Conservation (phyloP, 2,797 vertebrate genomes). For the Chaunax sp. region DNA sequence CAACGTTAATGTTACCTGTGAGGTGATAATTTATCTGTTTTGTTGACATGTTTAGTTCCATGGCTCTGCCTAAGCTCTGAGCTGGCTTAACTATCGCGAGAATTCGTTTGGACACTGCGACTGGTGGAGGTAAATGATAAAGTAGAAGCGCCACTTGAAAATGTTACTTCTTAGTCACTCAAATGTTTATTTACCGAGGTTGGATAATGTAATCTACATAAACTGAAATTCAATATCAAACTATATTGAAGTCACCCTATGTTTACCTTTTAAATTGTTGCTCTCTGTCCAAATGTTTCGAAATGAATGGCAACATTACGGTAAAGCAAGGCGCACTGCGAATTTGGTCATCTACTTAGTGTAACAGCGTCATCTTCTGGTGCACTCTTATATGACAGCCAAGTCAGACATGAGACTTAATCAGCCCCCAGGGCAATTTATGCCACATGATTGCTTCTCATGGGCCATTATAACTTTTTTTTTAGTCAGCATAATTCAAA, state of each 20-base stretch:
- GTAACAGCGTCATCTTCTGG: slow-evolving; percentile 65
- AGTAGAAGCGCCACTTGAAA: slow-evolving; percentile 44
- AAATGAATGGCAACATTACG: slow-evolving; percentile 38
- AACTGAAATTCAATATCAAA: rapidly evolving
- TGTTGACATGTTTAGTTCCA: slow-evolving; percentile 78
- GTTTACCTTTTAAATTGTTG: not conserved
- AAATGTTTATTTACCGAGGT: rapidly evolving
- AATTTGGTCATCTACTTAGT: not conserved
- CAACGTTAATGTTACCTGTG: slow-evolving; percentile 68
- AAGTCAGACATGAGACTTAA: slow-evolving; percentile 5
- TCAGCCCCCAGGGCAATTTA: slow-evolving; percentile 30
- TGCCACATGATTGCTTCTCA: slow-evolving; percentile 46
- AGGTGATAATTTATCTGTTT: slow-evolving; percentile 59
- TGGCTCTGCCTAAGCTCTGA: slow-evolving; percentile 56
- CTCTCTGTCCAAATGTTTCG: not conserved
- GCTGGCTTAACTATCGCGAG: slow-evolving; percentile 77
- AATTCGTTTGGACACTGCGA: slow-evolving; percentile 1
- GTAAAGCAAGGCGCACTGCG: slow-evolving; percentile 46
- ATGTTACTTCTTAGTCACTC: not conserved
- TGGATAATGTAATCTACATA: rapidly evolving
- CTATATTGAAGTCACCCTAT: rapidly evolving
- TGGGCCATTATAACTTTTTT: slow-evolving; percentile 54
- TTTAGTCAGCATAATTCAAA: slow-evolving; percentile 34
- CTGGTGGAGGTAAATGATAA: slow-evolving; percentile 45
- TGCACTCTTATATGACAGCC: not conserved